phyloP scores from a whole-genome alignment of 2,797 vertebrate species.

The Xyrichtys novacula region DNA sequence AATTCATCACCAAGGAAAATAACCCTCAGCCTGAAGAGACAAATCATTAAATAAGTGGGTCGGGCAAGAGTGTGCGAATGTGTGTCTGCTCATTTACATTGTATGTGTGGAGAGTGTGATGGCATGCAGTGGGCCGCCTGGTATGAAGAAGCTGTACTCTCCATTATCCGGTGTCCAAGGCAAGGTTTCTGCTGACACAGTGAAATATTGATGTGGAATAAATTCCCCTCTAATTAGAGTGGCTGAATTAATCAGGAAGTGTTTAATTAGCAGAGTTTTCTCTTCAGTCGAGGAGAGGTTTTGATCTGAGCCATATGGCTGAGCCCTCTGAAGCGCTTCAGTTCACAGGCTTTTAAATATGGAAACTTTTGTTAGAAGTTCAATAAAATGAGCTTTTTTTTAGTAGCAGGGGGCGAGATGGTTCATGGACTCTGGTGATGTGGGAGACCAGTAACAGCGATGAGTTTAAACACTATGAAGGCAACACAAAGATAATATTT shows the following conservation, averaged over 20 bases:
- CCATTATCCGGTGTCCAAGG: slow-evolving; percentile 58
- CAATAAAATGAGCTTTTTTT: slow-evolving; percentile 44
- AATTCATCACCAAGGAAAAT: slow-evolving; percentile 36
- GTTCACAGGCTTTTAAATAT: slow-evolving; percentile 69
- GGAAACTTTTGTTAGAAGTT: slow-evolving; percentile 55
- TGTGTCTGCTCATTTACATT: slow-evolving; percentile 3
- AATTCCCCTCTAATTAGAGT: slow-evolving; percentile 82
- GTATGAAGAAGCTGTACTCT: slow-evolving; percentile 35
- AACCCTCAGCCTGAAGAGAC: slow-evolving; percentile 37
- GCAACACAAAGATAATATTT: neutral
- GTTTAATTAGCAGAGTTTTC: slow-evolving; percentile 81
- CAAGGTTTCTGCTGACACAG: slow-evolving; percentile 76
- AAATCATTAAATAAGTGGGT: slow-evolving; percentile 52
- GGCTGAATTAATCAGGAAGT: slow-evolving; percentile 81
- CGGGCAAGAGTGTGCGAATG: neutral
- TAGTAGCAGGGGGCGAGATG: slow-evolving; percentile 35
- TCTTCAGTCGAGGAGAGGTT: slow-evolving; percentile 72
- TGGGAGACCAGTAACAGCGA: slow-evolving; percentile 1
- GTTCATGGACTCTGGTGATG: slow-evolving; percentile 14
- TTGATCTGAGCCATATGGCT: slow-evolving; percentile 78
- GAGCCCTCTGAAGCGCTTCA: slow-evolving; percentile 61
- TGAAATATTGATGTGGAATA: slow-evolving; percentile 82
- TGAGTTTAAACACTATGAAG: slow-evolving; percentile 7
- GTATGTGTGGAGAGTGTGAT: slow-evolving; percentile 5
- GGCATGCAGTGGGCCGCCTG: slow-evolving; percentile 11